These are phyloP conservation scores for Sphaeridia pumilis DNA, from an alignment of 2,888 invertebrate genomes.

Conservation along the genomic window DNA sequence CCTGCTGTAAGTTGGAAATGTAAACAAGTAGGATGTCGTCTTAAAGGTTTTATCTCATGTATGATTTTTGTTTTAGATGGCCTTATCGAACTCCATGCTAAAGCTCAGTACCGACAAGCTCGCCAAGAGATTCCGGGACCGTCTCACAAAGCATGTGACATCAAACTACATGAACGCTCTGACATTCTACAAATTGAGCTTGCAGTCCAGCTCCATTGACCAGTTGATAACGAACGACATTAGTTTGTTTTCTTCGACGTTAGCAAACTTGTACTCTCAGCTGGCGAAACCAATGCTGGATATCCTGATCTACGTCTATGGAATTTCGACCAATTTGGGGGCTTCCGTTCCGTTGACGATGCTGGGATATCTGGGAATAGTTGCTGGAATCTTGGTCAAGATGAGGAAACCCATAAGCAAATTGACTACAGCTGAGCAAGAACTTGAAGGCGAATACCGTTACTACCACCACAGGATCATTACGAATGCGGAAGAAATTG, in stretches of 20 bases:
- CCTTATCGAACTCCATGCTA: constrained; percentile 81
- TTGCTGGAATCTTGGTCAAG: constrained; percentile 76
- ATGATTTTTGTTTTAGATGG: constrained; percentile 54
- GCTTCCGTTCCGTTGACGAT: constrained; percentile 75
- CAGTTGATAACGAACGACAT: constrained; percentile 92
- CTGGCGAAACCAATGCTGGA: constrained; percentile 91
- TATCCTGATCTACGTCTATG: constrained; percentile 84
- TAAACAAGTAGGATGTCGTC: neutral
- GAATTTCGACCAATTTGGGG: constrained; percentile 74
- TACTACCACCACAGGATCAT: constrained; percentile 93
- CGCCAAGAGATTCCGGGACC: constrained; percentile 78
- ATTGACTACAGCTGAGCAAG: constrained; percentile 88
- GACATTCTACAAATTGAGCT: constrained; percentile 93
- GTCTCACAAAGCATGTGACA: constrained; percentile 75
- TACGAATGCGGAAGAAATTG: constrained; percentile 90
- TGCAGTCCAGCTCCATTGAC: constrained; percentile 76
- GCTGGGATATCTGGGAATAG: constrained; percentile 73
- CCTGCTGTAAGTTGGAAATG: constrained; percentile 17
- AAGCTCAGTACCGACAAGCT: constrained; percentile 92
- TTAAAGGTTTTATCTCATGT: neutral
- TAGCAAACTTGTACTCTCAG: constrained; percentile 91
- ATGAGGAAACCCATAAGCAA: constrained; percentile 75
- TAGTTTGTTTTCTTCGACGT: constrained; percentile 92
- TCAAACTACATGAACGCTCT: constrained; percentile 86
- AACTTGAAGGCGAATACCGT: constrained; percentile 95